A percentile compares a stretch with the other conserved stretches of the same genome.
Evolutionary conservation across 2,888 invertebrate genomes (phyloP).

Genomic region (Thera obeliscata): DNA sequence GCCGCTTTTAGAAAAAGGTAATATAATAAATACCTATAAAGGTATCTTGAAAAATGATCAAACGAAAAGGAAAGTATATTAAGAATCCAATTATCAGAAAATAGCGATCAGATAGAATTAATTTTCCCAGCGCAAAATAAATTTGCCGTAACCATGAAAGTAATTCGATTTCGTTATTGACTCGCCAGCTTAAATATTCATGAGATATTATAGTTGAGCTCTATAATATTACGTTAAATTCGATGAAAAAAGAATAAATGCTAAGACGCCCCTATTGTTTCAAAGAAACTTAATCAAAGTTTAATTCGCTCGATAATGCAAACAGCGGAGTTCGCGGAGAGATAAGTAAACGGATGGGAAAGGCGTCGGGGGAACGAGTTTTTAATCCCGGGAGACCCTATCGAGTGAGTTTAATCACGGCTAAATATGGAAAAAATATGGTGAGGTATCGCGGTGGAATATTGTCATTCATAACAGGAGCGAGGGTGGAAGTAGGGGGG

Average conservation of each 20-base stretch:
- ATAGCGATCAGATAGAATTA: slow-evolving; percentile 18
- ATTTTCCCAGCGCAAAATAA: slow-evolving; percentile 20
- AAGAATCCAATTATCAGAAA: slow-evolving; percentile 27
- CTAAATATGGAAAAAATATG: slow-evolving; percentile 80
- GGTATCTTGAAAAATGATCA: neutral
- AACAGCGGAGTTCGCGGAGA: slow-evolving; percentile 72
- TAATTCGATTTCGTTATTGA: slow-evolving; percentile 35
- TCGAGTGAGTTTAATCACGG: slow-evolving; percentile 79
- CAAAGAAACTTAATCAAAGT: slow-evolving; percentile 74
- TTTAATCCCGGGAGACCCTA: slow-evolving; percentile 67
- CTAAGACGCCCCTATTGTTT: slow-evolving; percentile 53
- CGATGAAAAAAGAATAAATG: slow-evolving; percentile 42
- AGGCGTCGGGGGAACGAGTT: slow-evolving; percentile 73
- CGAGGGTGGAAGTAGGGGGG: slow-evolving; percentile 39
- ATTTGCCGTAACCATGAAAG: slow-evolving; percentile 19
- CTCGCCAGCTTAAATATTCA: slow-evolving; percentile 31
- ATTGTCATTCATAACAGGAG: slow-evolving; percentile 81
- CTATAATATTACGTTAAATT: slow-evolving; percentile 36
- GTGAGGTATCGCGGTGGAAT: slow-evolving; percentile 74
- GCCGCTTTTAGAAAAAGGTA: neutral
- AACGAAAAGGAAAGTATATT: slow-evolving; percentile 3
- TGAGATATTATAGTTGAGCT: slow-evolving; percentile 33
- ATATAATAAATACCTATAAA: neutral
- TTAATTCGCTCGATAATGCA: slow-evolving; percentile 77
- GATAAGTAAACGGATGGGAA: slow-evolving; percentile 73